Conservation (phyloP, 2,113 vertebrate genomes). For the Nibea albiflora region DNA sequence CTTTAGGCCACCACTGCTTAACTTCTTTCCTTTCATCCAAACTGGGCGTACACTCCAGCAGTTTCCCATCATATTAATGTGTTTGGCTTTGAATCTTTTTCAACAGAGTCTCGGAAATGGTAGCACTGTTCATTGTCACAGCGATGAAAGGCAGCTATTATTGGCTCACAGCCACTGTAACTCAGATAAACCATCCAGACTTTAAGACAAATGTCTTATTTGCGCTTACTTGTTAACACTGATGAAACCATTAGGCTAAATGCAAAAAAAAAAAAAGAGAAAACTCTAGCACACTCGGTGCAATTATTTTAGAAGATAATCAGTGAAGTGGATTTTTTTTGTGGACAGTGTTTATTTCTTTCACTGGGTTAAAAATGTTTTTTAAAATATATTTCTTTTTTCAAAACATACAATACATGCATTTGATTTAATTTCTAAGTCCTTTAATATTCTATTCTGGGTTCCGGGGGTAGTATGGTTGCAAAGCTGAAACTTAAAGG, state of each 20-base stretch:
- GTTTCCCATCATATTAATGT: slow-evolving; percentile 33
- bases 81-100: slow-evolving; percentile 54
- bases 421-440: too few relatives aligned
- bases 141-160: slow-evolving; percentile 11
- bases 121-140: slow-evolving; percentile 57
- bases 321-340: background rate
- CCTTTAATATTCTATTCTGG: too few relatives aligned
- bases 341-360: background rate
- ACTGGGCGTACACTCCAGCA: background rate
- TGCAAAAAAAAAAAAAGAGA: background rate
- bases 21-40: slow-evolving; percentile 20
- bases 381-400: too few relatives aligned
- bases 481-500: too few relatives aligned
- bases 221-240: background rate
- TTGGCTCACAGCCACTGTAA: slow-evolving; percentile 14
- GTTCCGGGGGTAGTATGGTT: too few relatives aligned
- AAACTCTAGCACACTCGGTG: background rate
- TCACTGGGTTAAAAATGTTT: background rate
- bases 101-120: slow-evolving; percentile 49
- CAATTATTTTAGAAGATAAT: background rate
- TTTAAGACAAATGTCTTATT: slow-evolving; percentile 15
- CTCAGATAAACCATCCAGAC: slow-evolving; percentile 5
- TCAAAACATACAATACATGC: too few relatives aligned
- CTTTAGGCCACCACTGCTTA: slow-evolving; percentile 1
- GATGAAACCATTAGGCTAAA: background rate